Evolutionary conservation across 2,888 invertebrate genomes (phyloP), one percentile per base, ranked within the genome.

Genomic region (Drosophila hamatofila): DNA sequence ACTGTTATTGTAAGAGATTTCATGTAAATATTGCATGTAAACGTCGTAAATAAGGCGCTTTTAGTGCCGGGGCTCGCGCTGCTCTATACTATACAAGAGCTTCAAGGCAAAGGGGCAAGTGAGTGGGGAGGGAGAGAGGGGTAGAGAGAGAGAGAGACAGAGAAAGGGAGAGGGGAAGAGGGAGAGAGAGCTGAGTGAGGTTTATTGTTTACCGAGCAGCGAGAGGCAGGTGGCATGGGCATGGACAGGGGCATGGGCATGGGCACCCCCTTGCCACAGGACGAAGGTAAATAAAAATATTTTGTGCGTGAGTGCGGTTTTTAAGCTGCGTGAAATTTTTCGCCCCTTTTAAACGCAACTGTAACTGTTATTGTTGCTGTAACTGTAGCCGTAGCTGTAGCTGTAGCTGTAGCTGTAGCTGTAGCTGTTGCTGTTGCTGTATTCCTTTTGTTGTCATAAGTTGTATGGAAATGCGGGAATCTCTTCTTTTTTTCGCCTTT

Each of bases 251-350:
- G 5, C 8, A 9, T 21, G 42, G n/a, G n/a, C 30, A 9, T 9
- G 30, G 39, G 39, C 8, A 35, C 12, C 4, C n/a, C 41, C 18
- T 35, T 14, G 18, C 35, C 23, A 23, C 52, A 23, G 33, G 33
- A 66, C 25, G 72, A 82, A 84, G 88, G 88, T 88, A 88, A 84
- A 84, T 88, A 84, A 76, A 88, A 88, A 84, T 84, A 84, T 84
- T 88, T 84, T 85, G 88, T 86, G 89, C 89, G 85, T 86, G 89
- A 86, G 89, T 88, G 85, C 89, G 85, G 85, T 86, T 86, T 86
- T 86, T 88, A 86, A 88, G 85, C 89, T 88, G 85, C 85, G 89
- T 87, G 81, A 88, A 88, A 88, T 77, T 76, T 71, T 75, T 72
- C 69, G 73, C 72, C 83, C 71, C 76, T 74, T 80, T 79, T 79